Base-by-base conservation (phyloP, 2,888 invertebrate species). In the Stenoptilia bipunctidactyla region DNA sequence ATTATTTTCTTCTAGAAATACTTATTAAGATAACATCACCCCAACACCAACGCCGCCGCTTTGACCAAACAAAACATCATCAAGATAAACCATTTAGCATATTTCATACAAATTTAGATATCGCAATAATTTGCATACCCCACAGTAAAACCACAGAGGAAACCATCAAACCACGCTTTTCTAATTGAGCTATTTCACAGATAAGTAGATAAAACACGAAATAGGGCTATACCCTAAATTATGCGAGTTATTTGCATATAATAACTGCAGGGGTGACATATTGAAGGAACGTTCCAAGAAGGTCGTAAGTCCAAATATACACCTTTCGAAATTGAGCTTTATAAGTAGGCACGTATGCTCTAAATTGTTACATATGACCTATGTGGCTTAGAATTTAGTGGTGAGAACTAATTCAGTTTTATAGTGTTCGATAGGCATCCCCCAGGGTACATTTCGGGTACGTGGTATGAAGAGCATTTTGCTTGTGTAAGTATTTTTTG, bases 181-280 rank as follows among this genome's bases (percentile, higher is more conserved):
- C 74, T 82, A 82, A 83, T 83, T 80, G 83, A 80, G 72, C 82
- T 68, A 76, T 82, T 79, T 72, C 72, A 77, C 70, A 80, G 82
- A 82, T 82, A 82, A 82, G 77, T 72, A 77, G 82, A 83, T 83
- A 83, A 74, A 80, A 79, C 80, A 79, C 76, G 79, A 61, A 66
- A 65, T 59, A 56, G 62, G 62, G 61, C 58, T 50, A 61, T 57
- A 61, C 75, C 72, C 76, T 64, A 74, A 73, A 76, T 82, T 82
- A 82, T 80, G 65, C 76, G 65, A 66, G 68, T 71, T 75, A 82
- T 83, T 83, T 83, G 82, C 82, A 83, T 83, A 71, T 73, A 73
- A 76, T 80, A 80, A 76, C 73, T 71, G 55, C 62, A 53, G 64
- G 80, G 80, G 66, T 66, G 75, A 70, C 69, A 73, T 65, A 54